These are phyloP conservation scores for Drosophila leonis DNA, from an alignment of 2,888 invertebrate genomes.

Conservation along the genomic window DNA sequence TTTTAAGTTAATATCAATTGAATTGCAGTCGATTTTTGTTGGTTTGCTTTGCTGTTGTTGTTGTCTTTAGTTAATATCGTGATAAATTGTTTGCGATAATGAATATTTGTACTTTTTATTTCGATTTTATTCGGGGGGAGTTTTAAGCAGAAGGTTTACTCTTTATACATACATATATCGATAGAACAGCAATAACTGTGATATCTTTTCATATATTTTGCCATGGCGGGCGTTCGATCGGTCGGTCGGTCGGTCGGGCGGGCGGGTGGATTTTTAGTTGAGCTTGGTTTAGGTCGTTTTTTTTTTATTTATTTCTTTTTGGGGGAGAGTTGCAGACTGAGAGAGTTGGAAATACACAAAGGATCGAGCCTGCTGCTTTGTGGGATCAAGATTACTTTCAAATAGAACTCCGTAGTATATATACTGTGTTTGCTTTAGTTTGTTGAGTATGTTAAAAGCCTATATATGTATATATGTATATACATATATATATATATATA, in stretches of 20 bases:
- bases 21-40: slow-evolving; percentile 61
- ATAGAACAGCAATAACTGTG: slow-evolving; percentile 6
- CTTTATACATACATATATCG: slow-evolving; percentile 17
- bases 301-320: neutral
- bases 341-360: neutral
- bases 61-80: slow-evolving; percentile 39
- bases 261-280: slow-evolving; percentile 8
- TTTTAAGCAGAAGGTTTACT: slow-evolving; percentile 70
- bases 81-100: slow-evolving; percentile 49
- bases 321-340: neutral
- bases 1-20: slow-evolving; percentile 29
- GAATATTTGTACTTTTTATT: slow-evolving; percentile 83
- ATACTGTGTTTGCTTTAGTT: slow-evolving; percentile 2
- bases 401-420: slow-evolving; percentile 1
- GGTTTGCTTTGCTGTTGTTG: slow-evolving; percentile 12
- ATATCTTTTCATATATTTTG: slow-evolving; percentile 6
- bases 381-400: slow-evolving; percentile 9
- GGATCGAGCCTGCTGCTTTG: neutral
- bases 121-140: slow-evolving; percentile 79
- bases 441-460: slow-evolving; percentile 9
- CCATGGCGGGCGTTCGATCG: neutral
- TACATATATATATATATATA: neutral
- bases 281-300: neutral
- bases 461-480: neutral
- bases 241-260: neutral